Base-by-base conservation (phyloP, 1,140 invertebrate genomes). In the Intoshia linei region DNA sequence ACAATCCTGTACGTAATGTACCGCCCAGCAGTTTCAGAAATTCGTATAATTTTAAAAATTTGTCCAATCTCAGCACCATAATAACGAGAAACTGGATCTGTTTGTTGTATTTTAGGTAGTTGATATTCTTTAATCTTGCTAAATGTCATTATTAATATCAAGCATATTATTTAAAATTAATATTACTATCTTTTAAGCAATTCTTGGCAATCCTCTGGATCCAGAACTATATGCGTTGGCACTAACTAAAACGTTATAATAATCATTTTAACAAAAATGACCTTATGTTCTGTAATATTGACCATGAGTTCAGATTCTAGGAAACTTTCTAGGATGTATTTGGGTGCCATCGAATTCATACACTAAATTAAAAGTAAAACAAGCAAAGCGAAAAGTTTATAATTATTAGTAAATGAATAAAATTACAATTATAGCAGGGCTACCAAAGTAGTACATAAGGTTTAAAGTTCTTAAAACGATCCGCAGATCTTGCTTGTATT, bases 241-340 rank as follows among this genome's bases (percentile, higher is more conserved):
- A 98, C 87, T 43, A 95, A 53, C 61, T 62, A 40, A 17, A 45
- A 44, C 37, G 15, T 29, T 42, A 41, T 15, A 38, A 47, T 32
- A 24, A 40, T 38, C 29, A 14, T 19, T 15, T 20, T 4, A 22
- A 30, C 13, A 37, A 29, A 23, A 39, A 40, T 42, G 47, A 62
- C 59, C 52, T 93, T 83, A 54, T 99, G 90, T 56, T 98, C 87
- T 4, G 87, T 99, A 20, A 99, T 93, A 54, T 99, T 99, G 33
- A 98, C 84, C 4, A 98, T 60, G 17, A 99, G 57, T 58, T 98
- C 90, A 0, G 83, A 81, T 61, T 99, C 90, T 10, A 93, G 52
- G 57, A 99, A 99, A 48, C 93, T 77, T 62, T 99, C 90, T 34
- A 99, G 57, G 48, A 87, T 92, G 50, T 95, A 98, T 57, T 95